phyloP scores from a whole-genome alignment of 2,888 invertebrate genomes.

The Tenthredo scrophulariae region DNA sequence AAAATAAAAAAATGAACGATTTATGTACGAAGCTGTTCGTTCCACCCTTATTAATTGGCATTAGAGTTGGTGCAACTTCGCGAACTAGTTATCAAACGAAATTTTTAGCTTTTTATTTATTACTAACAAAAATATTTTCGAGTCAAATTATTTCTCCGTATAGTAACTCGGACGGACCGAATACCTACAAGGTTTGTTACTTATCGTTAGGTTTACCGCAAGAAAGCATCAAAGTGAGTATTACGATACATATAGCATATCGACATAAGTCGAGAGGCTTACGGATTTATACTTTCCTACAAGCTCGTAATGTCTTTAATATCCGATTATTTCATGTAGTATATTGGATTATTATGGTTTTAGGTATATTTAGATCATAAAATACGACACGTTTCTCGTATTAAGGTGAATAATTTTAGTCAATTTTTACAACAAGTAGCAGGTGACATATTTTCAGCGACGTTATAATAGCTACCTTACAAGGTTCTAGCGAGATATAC shows the following conservation, averaged over 20 bases:
- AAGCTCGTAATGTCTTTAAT: slow-evolving; percentile 4
- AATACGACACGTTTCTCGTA: neutral
- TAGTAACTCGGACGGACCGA: neutral
- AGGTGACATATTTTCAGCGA: too few relatives aligned
- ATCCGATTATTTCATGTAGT: neutral
- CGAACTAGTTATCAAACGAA: neutral
- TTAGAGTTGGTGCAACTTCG: neutral
- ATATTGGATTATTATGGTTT: neutral
- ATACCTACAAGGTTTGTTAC: neutral
- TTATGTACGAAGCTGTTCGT: neutral
- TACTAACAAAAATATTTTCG: neutral
- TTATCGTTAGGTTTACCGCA: neutral
- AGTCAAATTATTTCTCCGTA: neutral
- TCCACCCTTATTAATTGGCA: neutral
- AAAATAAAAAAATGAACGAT: neutral
- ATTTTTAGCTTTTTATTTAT: neutral
- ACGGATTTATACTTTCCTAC: neutral
- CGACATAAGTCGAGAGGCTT: neutral
- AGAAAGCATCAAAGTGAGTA: neutral
- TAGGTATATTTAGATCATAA: neutral
- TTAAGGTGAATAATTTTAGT: neutral
- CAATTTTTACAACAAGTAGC: neutral
- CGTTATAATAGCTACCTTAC: too few relatives aligned
- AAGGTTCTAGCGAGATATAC: neutral
- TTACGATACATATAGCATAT: neutral